Conservation (phyloP, 2,113 vertebrate species). For the Gallinago jamesoni region DNA sequence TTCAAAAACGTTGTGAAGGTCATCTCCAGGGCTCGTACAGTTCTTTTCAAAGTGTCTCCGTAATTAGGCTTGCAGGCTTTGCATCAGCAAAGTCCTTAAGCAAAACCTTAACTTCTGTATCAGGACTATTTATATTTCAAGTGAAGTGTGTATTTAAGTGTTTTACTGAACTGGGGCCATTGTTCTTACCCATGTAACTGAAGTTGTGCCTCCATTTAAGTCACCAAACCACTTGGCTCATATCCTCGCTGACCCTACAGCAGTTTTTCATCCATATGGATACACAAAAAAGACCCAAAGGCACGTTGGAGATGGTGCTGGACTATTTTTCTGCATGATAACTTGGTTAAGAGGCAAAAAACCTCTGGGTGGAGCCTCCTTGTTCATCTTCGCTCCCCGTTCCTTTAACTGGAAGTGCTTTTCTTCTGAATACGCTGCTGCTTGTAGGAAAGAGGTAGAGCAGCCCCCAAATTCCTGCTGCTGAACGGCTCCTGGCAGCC, state of each 20-base stretch:
- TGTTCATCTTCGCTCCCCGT: neutral
- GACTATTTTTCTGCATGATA: neutral
- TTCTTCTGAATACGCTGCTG: neutral
- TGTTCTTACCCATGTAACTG: neutral
- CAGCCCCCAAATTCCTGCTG: neutral
- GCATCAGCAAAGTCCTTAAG: neutral
- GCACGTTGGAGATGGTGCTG: neutral
- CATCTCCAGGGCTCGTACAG: neutral
- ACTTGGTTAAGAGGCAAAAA: neutral
- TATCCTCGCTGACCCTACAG: neutral
- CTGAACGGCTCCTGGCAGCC: neutral
- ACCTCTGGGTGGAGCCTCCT: neutral
- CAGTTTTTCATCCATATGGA: neutral
- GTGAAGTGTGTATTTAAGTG: neutral
- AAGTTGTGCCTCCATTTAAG: neutral
- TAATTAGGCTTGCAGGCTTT: neutral
- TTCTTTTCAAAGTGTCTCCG: neutral
- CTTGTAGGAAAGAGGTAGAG: neutral
- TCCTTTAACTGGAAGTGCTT: neutral
- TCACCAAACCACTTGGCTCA: neutral
- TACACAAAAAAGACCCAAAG: neutral
- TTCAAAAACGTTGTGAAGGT: neutral
- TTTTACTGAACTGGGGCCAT: neutral
- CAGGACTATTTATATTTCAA: neutral
- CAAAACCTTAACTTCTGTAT: neutral